Base-by-base conservation (phyloP, 1,140 invertebrate species). In the Armadillidium nasatum region DNA sequence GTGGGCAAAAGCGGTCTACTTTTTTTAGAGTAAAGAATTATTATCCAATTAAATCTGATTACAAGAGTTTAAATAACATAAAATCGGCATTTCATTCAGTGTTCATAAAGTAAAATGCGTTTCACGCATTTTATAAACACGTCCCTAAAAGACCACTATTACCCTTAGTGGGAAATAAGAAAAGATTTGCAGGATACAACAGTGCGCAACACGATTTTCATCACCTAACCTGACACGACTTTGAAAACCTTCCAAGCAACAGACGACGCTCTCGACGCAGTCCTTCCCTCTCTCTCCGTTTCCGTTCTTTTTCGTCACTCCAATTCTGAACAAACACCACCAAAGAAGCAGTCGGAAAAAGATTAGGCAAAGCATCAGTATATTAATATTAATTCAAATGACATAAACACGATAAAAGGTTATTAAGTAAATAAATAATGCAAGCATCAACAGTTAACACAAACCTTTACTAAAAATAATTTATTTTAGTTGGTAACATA, bases 261-360 rank as follows among this genome's bases (percentile, higher is more conserved):
- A 81, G 71, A 54, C 78, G 80, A 43, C 80, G 78, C 73, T 81
- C 80, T 44, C 73, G 54, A 10, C 80, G 80, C 71, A 73, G 77
- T 23, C 77, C 75, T 46, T 81, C 80, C 13, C 80, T 72, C 71
- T 81, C 80, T 71, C 73, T 71, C 54, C 76, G 68, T 60, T 74
- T 78, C 10, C 80, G 75, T 71, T 81, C 80, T 75, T 81, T 81
- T 73, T 81, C 80, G 68, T 81, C 80, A 76, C 73, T 81, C 80
- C 80, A 81, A 74, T 66, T 78, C 80, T 80, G 72, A 13, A 13
- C 50, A 19, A 60, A 15, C 11, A 15, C 50, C 50, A 19, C 19
- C 33, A 33, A 33, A 33, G 33, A 60, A 60, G 50, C 50, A 60
- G 19, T 60, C 50, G 19, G 50, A 19, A 19, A 60, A 60, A 60